Base-by-base conservation (phyloP, 2,113 vertebrate species). In the Isichthys henryi region DNA sequence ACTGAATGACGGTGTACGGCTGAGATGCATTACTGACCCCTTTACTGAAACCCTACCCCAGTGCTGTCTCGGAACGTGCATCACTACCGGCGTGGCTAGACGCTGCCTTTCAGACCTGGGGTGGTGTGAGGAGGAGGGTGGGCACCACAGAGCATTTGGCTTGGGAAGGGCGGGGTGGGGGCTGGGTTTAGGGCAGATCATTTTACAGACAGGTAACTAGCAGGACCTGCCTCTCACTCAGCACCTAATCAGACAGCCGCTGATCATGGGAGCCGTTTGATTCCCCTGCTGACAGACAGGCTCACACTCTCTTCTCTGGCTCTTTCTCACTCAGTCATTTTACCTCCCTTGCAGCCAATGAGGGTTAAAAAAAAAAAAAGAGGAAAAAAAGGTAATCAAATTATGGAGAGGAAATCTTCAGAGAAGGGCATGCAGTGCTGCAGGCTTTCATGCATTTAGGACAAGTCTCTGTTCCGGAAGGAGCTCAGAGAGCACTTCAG, bases 221-320 rank as follows among this genome's bases (percentile, higher is more conserved):
- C 74, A 80, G 74, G 74, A 88, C 58, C 87, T 48, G 35, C 43
- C 53, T 48, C 87, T 70, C 87, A 66, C 87, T 58, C 87, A 45
- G 87, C 53, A 66, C 53, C 53, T 45, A 45, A 53, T 45, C 87
- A 46, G 74, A 62, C 53, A 58, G 48, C 23, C 49, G 8, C 62
- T 77, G 43, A 88, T 88, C 66, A 88, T 15, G 3, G 85, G n/a
- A 52, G 48, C 85, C 0, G 27, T 31, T 53, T 31, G 56, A 88
- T 21, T n/a, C 21, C 87, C 58, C 45, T 46, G 45, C 87, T 70
- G 87, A 62, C 87, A 88, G 39, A 48, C 66, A 35, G 62, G 53
- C 87, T 88, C 86, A 53, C n/a, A 39, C 49, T 45, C 35, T 39
- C 86, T 17, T 45, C 80, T n/a, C 21, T 48, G 45, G n/a, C 3